These are phyloP conservation scores for Silurus meridionalis DNA, from an alignment of 2,113 vertebrate species.

Conservation along the genomic window DNA sequence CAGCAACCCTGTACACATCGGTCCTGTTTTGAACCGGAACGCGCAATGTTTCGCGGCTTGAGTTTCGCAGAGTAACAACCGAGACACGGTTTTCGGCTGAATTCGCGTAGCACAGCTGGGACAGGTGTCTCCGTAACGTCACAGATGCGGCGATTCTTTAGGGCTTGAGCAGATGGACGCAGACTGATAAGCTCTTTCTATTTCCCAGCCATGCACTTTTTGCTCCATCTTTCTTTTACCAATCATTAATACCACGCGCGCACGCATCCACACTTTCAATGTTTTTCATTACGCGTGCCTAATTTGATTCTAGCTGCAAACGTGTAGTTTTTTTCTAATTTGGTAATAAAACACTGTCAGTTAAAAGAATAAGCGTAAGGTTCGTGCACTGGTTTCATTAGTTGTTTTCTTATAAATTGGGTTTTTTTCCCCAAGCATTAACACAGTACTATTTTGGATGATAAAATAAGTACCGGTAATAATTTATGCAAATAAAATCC, in stretches of 20 bases:
- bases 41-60: not conserved
- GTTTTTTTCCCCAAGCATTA: not conserved
- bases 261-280: not conserved
- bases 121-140: conserved; percentile 29
- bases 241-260: not conserved
- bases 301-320: conserved; percentile 29
- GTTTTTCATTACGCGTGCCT: not conserved
- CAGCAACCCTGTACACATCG: not conserved
- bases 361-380: not conserved
- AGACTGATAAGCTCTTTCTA: conserved; percentile 13
- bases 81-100: not conserved
- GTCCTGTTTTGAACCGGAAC: not conserved
- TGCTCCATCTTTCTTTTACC: not conserved
- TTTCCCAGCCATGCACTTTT: not conserved
- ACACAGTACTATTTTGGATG: no score
- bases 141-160: conserved; percentile 21
- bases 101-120: conserved; percentile 33
- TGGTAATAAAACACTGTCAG: not conserved
- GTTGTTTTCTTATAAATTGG: not conserved
- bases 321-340: conserved; percentile 8
- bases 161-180: conserved; percentile 33
- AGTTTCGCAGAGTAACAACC: not conserved
- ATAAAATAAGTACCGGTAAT: not conserved
- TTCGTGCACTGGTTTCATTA: not conserved
- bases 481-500: conserved; percentile 27